These are phyloP conservation scores for Champsocephalus esox DNA, from an alignment of 2,797 vertebrate genomes.

Conservation along the genomic window DNA sequence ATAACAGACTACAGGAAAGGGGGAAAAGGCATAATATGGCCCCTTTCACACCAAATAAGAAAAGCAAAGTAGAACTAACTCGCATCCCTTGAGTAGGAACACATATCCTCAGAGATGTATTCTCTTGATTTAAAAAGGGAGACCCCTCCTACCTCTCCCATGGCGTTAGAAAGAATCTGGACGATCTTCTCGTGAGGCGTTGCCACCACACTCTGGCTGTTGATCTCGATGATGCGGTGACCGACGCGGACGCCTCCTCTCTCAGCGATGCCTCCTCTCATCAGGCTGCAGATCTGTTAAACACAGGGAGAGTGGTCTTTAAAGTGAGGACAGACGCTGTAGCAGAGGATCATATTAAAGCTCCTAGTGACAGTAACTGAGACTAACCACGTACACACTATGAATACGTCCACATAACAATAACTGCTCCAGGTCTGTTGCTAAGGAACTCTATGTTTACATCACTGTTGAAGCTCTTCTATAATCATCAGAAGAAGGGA, in stretches of 20 bases:
- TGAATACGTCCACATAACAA: neutral
- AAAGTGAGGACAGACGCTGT: too few relatives aligned
- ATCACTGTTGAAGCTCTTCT: neutral
- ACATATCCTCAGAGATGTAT: neutral
- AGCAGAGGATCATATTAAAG: neutral
- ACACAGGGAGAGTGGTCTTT: neutral
- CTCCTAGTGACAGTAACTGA: neutral
- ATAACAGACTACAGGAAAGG: too few relatives aligned
- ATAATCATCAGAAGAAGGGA: neutral
- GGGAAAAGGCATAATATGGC: too few relatives aligned
- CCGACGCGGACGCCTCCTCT: conserved; percentile 95
- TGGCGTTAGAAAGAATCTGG: conserved; percentile 95
- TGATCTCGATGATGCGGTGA: conserved; percentile 98
- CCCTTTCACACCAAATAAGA: neutral
- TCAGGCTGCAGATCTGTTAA: conserved; percentile 95
- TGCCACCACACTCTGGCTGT: conserved; percentile 95
- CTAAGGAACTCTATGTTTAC: neutral
- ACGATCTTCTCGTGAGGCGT: conserved; percentile 99
- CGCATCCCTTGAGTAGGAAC: neutral
- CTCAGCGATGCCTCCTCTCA: conserved; percentile 97
- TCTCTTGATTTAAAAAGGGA: neutral
- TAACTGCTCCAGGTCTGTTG: neutral
- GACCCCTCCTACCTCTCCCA: conserved; percentile 89
- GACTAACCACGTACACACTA: neutral
- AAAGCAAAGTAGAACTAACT: neutral